Conservation (phyloP, 2,797 vertebrate genomes). For the Aldrovandia affinis region DNA sequence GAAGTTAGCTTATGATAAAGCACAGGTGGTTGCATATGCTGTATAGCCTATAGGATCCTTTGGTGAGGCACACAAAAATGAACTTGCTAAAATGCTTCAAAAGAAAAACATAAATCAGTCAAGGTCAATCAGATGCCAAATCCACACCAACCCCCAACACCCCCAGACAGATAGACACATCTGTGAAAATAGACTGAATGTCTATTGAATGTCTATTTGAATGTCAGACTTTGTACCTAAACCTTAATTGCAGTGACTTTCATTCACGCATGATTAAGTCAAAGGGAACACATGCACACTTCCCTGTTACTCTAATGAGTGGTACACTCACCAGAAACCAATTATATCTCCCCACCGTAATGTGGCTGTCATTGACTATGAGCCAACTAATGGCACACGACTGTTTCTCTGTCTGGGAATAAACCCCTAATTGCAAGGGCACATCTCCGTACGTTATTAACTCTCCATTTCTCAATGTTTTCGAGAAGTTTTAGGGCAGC, state of each 20-base stretch:
- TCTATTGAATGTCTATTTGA: no score
- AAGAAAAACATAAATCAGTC: neutral
- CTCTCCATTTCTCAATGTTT: slow-evolving; percentile 17
- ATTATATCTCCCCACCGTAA: slow-evolving; percentile 56
- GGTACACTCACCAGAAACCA: slow-evolving; percentile 64
- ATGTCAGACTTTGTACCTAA: slow-evolving; percentile 21
- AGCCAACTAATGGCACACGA: slow-evolving; percentile 33
- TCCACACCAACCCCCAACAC: neutral
- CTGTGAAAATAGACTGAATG: neutral
- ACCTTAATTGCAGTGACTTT: slow-evolving; percentile 36
- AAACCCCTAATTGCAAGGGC: slow-evolving; percentile 63
- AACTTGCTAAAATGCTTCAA: neutral
- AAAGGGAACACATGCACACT: slow-evolving; percentile 45
- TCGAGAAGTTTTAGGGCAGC: neutral
- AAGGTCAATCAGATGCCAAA: neutral
- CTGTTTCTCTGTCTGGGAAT: slow-evolving; percentile 63
- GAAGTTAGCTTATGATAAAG: no score
- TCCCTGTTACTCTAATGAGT: slow-evolving; percentile 50
- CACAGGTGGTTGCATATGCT: no score
- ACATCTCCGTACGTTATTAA: slow-evolving; percentile 13
- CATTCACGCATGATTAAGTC: slow-evolving; percentile 53
- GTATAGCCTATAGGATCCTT: no score
- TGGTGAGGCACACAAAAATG: no score
- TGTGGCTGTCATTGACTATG: slow-evolving; percentile 44
- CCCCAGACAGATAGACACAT: neutral